Evolutionary conservation across 2,888 invertebrate species (phyloP).

Genomic region (Germaria angustata): DNA sequence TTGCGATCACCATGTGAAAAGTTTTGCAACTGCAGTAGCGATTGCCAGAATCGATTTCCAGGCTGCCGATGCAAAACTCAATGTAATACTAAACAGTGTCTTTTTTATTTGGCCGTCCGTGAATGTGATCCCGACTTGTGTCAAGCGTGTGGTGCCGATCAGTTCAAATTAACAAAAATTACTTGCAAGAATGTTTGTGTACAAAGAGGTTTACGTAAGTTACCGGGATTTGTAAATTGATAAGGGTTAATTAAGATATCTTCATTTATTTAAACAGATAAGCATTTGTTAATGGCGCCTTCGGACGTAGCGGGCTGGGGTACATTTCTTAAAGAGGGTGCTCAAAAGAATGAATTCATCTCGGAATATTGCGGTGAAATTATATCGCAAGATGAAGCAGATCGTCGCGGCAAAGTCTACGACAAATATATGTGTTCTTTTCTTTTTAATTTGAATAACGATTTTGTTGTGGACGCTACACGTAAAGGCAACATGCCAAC

Average conservation of each 20-base stretch:
- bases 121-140: conserved; percentile 99
- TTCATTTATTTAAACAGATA: conserved; percentile 80
- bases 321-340: conserved; percentile 96
- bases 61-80: conserved; percentile 99
- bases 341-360: conserved; percentile 98
- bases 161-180: conserved; percentile 87
- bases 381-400: conserved; percentile 99
- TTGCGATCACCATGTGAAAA: conserved; percentile 99
- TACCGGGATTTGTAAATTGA: neutral
- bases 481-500: conserved; percentile 99
- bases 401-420: conserved; percentile 98
- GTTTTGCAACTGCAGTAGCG: conserved; percentile 97
- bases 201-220: conserved; percentile 91
- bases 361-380: conserved; percentile 99
- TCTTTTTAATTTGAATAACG: conserved; percentile 98
- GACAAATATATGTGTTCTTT: conserved; percentile 99
- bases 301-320: conserved; percentile 99
- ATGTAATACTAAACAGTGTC: conserved; percentile 99
- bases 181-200: conserved; percentile 97
- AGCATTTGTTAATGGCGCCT: conserved; percentile 96
- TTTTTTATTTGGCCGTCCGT: conserved; percentile 97
- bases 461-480: conserved; percentile 99
- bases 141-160: conserved; percentile 96
- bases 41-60: conserved; percentile 97
- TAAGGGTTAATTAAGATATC: neutral